Conservation (phyloP, 30 jellyfish, hydroid and myxozoan genomes). For the Chironex yamaguchii region DNA sequence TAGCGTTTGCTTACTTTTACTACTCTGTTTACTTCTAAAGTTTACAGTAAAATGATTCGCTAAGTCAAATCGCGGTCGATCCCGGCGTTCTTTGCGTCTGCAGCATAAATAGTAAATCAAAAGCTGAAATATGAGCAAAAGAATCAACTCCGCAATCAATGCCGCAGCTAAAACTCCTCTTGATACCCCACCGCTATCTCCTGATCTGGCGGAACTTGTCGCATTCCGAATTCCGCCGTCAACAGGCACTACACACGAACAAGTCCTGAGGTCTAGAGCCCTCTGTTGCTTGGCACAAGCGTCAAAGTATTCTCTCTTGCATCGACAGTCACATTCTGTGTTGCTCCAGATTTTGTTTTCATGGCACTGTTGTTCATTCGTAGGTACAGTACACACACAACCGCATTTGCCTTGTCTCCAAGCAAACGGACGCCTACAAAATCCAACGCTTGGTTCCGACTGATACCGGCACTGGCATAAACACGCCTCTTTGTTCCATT, state of each 20-base stretch:
- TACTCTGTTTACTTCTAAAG: too few relatives aligned
- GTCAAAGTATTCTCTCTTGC: background rate
- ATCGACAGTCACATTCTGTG: background rate
- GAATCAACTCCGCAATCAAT: too few relatives aligned
- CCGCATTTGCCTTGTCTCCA: slow-evolving; percentile 44
- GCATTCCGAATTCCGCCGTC: too few relatives aligned
- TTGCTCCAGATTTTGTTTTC: background rate
- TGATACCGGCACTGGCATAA: slow-evolving; percentile 36
- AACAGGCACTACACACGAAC: background rate
- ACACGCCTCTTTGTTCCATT: background rate
- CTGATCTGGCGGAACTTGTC: too few relatives aligned
- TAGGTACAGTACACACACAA: slow-evolving; percentile 5
- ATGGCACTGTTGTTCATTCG: background rate
- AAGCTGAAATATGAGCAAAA: too few relatives aligned
- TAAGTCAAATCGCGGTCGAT: too few relatives aligned
- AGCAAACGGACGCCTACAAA: slow-evolving; percentile 9
- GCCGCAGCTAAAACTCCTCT: too few relatives aligned
- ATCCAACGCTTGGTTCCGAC: slow-evolving; percentile 5
- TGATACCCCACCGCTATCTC: too few relatives aligned
- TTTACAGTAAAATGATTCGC: too few relatives aligned
- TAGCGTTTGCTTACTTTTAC: too few relatives aligned
- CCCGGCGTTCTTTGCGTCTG: too few relatives aligned
- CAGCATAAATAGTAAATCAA: too few relatives aligned
- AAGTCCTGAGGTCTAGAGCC: background rate
- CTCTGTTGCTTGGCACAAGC: background rate